Evolutionary conservation across 2,797 vertebrate genomes (phyloP).

Genomic region (Anguilla anguilla): DNA sequence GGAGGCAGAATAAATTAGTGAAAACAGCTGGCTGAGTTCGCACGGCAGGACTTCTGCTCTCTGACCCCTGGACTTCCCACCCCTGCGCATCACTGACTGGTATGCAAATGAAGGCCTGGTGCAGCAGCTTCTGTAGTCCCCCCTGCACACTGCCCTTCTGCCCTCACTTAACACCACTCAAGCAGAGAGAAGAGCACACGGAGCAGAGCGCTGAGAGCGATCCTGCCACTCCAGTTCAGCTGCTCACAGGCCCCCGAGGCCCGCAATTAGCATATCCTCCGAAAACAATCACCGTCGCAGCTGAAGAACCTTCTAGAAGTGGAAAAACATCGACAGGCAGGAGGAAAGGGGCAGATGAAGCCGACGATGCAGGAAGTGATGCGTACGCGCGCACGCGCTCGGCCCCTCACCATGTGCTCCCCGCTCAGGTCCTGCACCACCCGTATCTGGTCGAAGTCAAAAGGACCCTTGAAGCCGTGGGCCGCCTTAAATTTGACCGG

Average conservation of each 20-base stretch:
- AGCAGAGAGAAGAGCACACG: background rate
- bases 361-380: background rate
- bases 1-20: no score
- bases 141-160: background rate
- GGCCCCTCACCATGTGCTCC: constrained; percentile 88
- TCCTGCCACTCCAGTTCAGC: background rate
- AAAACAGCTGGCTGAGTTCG: no score
- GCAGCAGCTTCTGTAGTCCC: background rate
- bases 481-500: constrained; percentile 97
- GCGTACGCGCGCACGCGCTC: background rate
- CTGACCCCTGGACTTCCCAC: background rate
- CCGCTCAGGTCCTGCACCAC: constrained; percentile 97
- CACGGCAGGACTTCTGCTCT: no score
- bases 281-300: background rate
- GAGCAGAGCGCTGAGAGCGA: background rate
- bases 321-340: background rate
- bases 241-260: background rate
- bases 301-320: background rate
- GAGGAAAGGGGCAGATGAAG: background rate
- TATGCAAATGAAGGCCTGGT: background rate
- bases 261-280: background rate
- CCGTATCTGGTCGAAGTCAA: constrained; percentile 98
- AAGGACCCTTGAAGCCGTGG: constrained; percentile 97
- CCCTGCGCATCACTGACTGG: background rate
- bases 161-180: background rate